Evolutionary conservation across 2,888 invertebrate genomes (phyloP), one percentile per base, ranked within the genome.

Genomic region (Amblyteles armatorius): DNA sequence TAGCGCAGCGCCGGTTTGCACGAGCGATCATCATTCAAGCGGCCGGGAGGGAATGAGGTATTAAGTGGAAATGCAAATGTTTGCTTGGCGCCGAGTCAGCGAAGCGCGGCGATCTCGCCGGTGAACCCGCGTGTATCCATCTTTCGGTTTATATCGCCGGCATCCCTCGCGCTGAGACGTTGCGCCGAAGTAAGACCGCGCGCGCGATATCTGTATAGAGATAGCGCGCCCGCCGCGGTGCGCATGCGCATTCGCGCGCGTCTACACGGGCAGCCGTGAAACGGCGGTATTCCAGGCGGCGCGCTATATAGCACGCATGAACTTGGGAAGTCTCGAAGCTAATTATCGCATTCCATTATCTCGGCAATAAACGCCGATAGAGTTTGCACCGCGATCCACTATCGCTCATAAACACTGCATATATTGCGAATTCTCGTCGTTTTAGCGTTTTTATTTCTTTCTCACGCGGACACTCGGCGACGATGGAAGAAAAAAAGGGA

Each of bases 281-380:
- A 40, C 40, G 40, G 9, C 40, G 40, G 7, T 40, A 40, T 11
- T 40, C 40, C 2, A 40, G 40, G 11, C 40, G 40, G 11, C 9
- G 9, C 40, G 40, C 40, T 36, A 7, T 65, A 36, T 19, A 19
- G 71, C 52, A 65, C 71, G 52, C 77, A 67, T 82, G 77, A 82
- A 82, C 82, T 78, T 78, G 77, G 48, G 55, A 82, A 82, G 77
- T 82, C 65, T 55, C 55, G 48, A 82, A 55, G 82, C 55, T 82
- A 82, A 82, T 82, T 82, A 82, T 78, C 72, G 82, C 82, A 72
- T 82, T 73, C 72, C 78, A 82, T 82, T 82, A 82, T 82, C 78
- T 72, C 82, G 67, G 77, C 77, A 67, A 71, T 82, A 82, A 82
- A 77, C 71, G 71, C 72, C 71, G 71, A 52, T 82, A 65, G 63